Conservation (phyloP, 2,113 vertebrate genomes). For the Pachyramphus minor region DNA sequence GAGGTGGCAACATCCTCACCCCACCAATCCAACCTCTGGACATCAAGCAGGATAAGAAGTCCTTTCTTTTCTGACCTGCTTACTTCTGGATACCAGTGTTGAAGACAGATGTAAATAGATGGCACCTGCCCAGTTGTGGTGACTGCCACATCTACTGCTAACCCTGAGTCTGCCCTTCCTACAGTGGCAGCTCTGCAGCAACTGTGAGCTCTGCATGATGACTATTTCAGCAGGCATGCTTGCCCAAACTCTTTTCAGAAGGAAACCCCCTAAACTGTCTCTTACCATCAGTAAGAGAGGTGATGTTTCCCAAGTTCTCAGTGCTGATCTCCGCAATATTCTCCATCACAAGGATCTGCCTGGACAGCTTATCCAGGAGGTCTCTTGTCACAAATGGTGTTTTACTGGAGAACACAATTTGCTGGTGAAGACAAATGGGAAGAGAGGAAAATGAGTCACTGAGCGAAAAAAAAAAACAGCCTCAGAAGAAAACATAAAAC, state of each 20-base stretch:
- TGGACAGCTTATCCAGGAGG: conserved; percentile 84
- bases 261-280: neutral
- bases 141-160: neutral
- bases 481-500: neutral
- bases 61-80: neutral
- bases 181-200: neutral
- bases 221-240: neutral
- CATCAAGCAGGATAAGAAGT: neutral
- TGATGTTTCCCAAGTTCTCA: conserved; percentile 79
- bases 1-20: neutral
- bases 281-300: conserved; percentile 85
- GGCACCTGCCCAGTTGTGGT: neutral
- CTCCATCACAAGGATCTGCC: conserved; percentile 84
- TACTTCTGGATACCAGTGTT: neutral
- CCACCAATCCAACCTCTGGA: neutral
- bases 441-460: neutral
- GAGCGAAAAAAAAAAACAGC: neutral
- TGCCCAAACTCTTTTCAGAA: neutral
- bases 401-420: conserved; percentile 84
- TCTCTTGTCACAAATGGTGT: conserved; percentile 76
- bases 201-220: neutral
- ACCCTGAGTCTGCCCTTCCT: neutral
- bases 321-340: conserved; percentile 84
- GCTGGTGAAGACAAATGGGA: conserved; percentile 59
- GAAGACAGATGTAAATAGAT: neutral